Conservation (phyloP, 2,797 vertebrate species). For the Leptodactylus fallax region DNA sequence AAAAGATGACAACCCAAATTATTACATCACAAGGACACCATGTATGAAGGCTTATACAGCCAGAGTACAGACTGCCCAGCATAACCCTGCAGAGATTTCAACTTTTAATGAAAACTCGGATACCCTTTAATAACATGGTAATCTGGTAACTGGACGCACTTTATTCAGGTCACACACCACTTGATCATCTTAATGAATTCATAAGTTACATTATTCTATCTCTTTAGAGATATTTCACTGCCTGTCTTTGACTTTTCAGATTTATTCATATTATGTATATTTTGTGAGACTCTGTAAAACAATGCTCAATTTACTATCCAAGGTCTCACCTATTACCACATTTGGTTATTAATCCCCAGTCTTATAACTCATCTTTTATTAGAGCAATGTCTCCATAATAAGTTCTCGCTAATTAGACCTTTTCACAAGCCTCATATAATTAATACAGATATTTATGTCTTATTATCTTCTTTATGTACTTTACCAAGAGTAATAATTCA, state of each 20-base stretch:
- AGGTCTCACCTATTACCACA: slow-evolving; percentile 37
- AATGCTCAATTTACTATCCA: slow-evolving; percentile 30
- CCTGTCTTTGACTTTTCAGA: neutral
- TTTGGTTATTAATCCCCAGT: slow-evolving; percentile 42
- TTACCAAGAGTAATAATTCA: slow-evolving; percentile 20
- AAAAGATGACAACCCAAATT: no score
- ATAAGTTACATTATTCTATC: slow-evolving; percentile 1
- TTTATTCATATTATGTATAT: slow-evolving; percentile 13
- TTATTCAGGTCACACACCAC: slow-evolving; percentile 1
- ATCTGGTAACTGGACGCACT: neutral
- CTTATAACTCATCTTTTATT: slow-evolving; percentile 43
- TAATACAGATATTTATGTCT: slow-evolving; percentile 43
- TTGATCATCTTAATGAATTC: slow-evolving; percentile 17
- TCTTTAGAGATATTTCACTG: no score
- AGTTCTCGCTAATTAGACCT: slow-evolving; percentile 44
- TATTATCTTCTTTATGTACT: slow-evolving; percentile 49
- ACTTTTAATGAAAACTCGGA: no score
- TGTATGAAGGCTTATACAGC: no score
- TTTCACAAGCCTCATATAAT: slow-evolving; percentile 43
- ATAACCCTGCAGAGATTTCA: no score
- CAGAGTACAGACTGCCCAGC: neutral
- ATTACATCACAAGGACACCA: no score
- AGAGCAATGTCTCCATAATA: slow-evolving; percentile 34
- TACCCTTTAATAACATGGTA: neutral
- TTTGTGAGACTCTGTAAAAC: slow-evolving; percentile 29